phyloP scores from a whole-genome alignment of 2,797 vertebrate species.

The Brachyalestes nurse region DNA sequence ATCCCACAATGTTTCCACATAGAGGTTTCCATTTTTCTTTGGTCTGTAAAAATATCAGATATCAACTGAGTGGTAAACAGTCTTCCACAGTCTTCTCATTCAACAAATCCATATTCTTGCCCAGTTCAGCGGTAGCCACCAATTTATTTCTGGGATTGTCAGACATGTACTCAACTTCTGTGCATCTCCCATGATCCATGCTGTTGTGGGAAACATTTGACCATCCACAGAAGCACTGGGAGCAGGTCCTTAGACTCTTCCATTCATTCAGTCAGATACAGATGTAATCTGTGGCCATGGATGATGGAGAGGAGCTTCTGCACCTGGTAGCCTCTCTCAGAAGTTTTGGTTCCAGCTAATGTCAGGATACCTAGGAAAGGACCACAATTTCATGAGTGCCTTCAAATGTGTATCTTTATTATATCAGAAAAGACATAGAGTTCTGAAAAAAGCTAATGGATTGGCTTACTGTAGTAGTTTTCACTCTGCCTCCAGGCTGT shows the following conservation, averaged over 20 bases:
- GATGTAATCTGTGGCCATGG: conserved; percentile 75
- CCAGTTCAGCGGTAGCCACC: conserved; percentile 20
- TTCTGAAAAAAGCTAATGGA: conserved; percentile 7
- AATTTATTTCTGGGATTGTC: conserved; percentile 4
- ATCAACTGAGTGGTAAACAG: neutral
- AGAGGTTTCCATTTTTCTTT: conserved; percentile 84
- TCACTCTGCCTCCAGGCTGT: conserved; percentile 92
- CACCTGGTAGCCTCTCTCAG: conserved; percentile 70
- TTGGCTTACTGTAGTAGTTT: conserved; percentile 91
- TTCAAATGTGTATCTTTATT: neutral
- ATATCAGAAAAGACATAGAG: conserved; percentile 1
- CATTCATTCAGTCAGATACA: conserved; percentile 62
- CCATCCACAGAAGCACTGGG: conserved; percentile 47
- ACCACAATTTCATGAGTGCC: conserved; percentile 33
- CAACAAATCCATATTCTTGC: conserved; percentile 22
- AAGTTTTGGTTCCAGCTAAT: conserved; percentile 77
- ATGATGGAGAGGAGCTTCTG: conserved; percentile 72
- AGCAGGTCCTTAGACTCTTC: conserved; percentile 36
- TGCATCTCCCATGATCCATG: conserved; percentile 9
- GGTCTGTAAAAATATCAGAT: conserved; percentile 85
- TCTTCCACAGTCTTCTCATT: neutral
- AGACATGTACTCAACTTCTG: neutral
- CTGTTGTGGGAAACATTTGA: conserved; percentile 25
- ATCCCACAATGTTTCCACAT: conserved; percentile 46
- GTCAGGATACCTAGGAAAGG: conserved; percentile 91